Base-by-base conservation (phyloP, 2,797 vertebrate species). In the Hydrophis major region DNA sequence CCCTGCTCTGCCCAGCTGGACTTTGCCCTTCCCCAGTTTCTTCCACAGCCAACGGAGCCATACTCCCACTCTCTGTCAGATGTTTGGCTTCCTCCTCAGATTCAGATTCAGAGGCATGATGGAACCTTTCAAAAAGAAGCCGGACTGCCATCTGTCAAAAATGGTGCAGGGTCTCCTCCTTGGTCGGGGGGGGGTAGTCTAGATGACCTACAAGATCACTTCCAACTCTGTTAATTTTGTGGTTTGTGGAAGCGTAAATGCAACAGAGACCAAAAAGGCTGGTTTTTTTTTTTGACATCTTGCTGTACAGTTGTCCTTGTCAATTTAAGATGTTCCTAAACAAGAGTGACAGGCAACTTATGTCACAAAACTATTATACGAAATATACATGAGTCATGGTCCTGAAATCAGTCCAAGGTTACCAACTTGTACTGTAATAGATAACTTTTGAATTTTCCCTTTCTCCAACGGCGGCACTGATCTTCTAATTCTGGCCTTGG, bases 361-460 rank as follows among this genome's bases (percentile, higher is more conserved):
- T 90, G 56, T 93, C 94, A 95, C 94, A 94, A 92, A 94, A 93
- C 92, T 22, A 88, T 92, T 91, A 95, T 89, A 92, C 3, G 93
- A 95, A 93, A 95, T 95, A 94, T 90, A 89, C 92, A 96, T 94
- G 95, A 96, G 94, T 96, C 95, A 94, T 94, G 91, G 28, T 83
- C 37, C 90, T 93, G 93, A 94, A 93, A 94, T 63, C 92, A 78
- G 94, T 94, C 93, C 96, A 42, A n/a, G 94, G 93, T 87, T 94
- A 95, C 92, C 92, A 92, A 94, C 92, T 28, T 4, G 6, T 50
- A 57, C 12, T 25, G 25, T 18, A 37, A 42, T 12, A 89, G 12
- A 27, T 27, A 18, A 28, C 22, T 37, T n/a, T 53, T 91, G 92
- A 93, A 93, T 92, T 92, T 91, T 78, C 93, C 93, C 92, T 94